These are phyloP conservation scores for Mormoops blainvillei DNA, from an alignment of 2,113 vertebrate genomes.

Conservation along the genomic window DNA sequence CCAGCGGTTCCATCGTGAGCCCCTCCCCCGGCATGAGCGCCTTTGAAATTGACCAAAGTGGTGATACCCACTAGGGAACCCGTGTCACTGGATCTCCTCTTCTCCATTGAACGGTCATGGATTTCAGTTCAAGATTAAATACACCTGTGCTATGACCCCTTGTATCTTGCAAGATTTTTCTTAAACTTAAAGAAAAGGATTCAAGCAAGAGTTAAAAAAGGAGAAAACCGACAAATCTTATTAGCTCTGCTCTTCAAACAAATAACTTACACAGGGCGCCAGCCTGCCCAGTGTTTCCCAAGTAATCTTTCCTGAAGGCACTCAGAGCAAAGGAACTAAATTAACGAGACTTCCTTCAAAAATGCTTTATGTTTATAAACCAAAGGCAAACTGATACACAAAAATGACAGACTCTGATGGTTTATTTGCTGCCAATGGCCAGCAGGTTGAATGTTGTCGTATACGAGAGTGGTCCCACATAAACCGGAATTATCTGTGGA, in stretches of 20 bases:
- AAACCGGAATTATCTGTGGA: too few relatives aligned
- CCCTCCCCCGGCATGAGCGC: not conserved
- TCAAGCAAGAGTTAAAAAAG: not conserved
- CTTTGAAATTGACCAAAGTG: not conserved
- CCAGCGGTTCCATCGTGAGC: not conserved
- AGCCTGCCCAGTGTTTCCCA: not conserved
- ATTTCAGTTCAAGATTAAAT: not conserved
- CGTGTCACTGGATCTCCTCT: not conserved
- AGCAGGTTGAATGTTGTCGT: not conserved
- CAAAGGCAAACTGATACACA: not conserved
- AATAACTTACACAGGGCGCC: not conserved
- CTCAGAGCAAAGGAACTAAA: not conserved
- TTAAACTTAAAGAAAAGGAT: not conserved
- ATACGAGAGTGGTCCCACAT: accelerated
- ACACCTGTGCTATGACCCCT: too few relatives aligned
- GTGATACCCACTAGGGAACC: accelerated
- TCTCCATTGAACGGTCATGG: not conserved
- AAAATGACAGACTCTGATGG: not conserved
- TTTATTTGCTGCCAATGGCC: not conserved
- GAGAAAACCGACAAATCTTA: not conserved
- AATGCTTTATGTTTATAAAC: not conserved
- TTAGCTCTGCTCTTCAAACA: not conserved
- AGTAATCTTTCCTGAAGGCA: not conserved
- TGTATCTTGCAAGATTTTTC: not conserved
- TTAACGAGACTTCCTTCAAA: not conserved